These are phyloP conservation scores for Liopterus haemorrhoidalis DNA, from an alignment of 2,888 invertebrate species.

Conservation along the genomic window DNA sequence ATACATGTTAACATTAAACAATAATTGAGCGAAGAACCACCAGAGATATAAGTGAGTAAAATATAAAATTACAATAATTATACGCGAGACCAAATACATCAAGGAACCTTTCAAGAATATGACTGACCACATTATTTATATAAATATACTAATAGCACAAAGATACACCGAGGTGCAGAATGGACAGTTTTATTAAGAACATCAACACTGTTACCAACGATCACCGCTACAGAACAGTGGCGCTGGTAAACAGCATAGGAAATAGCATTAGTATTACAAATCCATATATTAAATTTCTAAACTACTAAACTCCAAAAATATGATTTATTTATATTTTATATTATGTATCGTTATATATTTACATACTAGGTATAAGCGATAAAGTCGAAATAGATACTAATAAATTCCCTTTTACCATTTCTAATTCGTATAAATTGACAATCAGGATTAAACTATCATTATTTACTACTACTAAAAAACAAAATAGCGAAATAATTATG, in stretches of 20 bases:
- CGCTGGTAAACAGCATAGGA: no score
- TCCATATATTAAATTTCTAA: constrained; percentile 23
- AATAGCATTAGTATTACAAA: constrained; percentile 17
- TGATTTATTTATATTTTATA: constrained; percentile 22
- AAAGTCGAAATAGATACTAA: no score
- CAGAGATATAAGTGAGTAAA: no score
- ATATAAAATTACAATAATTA: constrained; percentile 1
- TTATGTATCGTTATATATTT: constrained; percentile 22
- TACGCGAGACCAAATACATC: constrained; percentile 14
- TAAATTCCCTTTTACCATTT: no score
- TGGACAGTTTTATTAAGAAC: constrained; percentile 24
- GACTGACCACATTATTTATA: constrained; percentile 13
- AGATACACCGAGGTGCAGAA: constrained; percentile 22
- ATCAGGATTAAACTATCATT: no score
- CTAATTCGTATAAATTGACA: no score
- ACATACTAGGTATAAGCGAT: no score
- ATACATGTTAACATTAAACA: no score
- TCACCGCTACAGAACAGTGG: constrained; percentile 18
- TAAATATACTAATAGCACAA: constrained; percentile 22
- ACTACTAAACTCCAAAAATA: constrained; percentile 25
- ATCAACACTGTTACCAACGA: constrained; percentile 17
- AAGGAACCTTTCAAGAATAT: constrained; percentile 20
- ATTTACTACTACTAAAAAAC: no score
- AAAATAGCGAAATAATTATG: no score
- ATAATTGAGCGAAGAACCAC: no score